Evolutionary conservation across 2,113 vertebrate species (phyloP).

Genomic region (Oryzias melastigma): DNA sequence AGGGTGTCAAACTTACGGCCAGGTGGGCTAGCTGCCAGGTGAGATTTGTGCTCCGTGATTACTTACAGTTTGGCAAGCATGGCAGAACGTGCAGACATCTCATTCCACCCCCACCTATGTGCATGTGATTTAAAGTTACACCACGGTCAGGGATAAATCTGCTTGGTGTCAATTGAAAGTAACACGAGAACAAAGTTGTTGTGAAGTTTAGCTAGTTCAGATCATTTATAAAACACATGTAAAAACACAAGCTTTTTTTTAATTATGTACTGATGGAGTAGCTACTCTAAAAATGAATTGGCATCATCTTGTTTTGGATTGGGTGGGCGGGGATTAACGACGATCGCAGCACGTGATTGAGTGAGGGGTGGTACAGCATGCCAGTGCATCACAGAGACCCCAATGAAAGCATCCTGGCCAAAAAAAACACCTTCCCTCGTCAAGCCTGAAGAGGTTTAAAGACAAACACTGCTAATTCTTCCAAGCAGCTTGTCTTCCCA

Average conservation of each 20-base stretch:
- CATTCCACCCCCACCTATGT: slow-evolving; percentile 25
- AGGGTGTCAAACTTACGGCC: slow-evolving; percentile 93
- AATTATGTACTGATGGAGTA: too few relatives aligned
- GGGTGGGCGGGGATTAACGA: too few relatives aligned
- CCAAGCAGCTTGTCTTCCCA: slow-evolving; percentile 55
- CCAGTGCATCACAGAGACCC: neutral
- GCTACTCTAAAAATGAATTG: too few relatives aligned
- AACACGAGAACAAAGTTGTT: neutral
- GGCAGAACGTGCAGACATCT: slow-evolving; percentile 30
- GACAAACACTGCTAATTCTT: slow-evolving; percentile 53
- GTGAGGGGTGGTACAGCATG: neutral
- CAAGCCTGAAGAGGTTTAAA: slow-evolving; percentile 41
- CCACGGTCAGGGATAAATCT: slow-evolving; percentile 38
- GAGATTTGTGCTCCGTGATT: slow-evolving; percentile 71
- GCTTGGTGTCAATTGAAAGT: slow-evolving; percentile 5
- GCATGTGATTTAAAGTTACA: slow-evolving; percentile 25
- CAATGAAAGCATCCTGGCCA: slow-evolving; percentile 47
- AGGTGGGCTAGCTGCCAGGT: slow-evolving; percentile 95
- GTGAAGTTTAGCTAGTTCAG: too few relatives aligned
- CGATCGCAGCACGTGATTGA: too few relatives aligned
- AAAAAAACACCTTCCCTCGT: slow-evolving; percentile 37
- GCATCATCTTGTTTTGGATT: too few relatives aligned
- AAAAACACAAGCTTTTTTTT: too few relatives aligned
- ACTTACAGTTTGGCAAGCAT: slow-evolving; percentile 39
- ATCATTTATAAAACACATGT: too few relatives aligned